Evolutionary conservation across 2,797 vertebrate species (phyloP).

Genomic region (Enteromius unitaeniatus): DNA sequence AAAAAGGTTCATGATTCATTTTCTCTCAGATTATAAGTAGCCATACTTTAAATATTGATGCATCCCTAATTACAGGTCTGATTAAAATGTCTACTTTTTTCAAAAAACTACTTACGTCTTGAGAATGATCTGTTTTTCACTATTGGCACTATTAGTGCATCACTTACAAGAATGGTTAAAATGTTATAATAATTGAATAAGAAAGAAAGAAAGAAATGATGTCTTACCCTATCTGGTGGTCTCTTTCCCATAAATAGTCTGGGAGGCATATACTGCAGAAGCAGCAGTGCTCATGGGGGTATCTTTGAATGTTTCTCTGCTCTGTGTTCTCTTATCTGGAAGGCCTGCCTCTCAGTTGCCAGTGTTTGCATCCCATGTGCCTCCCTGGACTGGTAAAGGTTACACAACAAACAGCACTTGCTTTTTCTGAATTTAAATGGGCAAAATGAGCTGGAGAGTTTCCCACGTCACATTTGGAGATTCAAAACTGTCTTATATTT

Average conservation of each 20-base stretch:
- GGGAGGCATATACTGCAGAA: conserved; percentile 20
- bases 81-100: too few relatives aligned
- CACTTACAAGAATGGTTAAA: not conserved
- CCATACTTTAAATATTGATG: too few relatives aligned
- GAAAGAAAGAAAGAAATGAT: not conserved
- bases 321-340: conserved; percentile 59
- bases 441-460: conserved; percentile 59
- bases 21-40: not conserved
- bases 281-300: conserved; percentile 10
- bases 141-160: not conserved
- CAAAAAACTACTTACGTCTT: too few relatives aligned
- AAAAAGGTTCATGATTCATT: not conserved
- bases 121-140: too few relatives aligned
- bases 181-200: not conserved
- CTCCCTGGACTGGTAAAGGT: conserved; percentile 61
- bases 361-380: conserved; percentile 59
- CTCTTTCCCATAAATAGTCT: conserved; percentile 3
- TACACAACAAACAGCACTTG: conserved; percentile 54
- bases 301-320: conserved; percentile 39
- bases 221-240: not conserved
- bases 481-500: conserved; percentile 20
- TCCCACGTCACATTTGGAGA: conserved; percentile 40
- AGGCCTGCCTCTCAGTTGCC: conserved; percentile 43
- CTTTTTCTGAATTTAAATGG: conserved; percentile 51
- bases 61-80: too few relatives aligned